Base-by-base conservation (phyloP, 2,113 vertebrate genomes). In the Cathartes aura region DNA sequence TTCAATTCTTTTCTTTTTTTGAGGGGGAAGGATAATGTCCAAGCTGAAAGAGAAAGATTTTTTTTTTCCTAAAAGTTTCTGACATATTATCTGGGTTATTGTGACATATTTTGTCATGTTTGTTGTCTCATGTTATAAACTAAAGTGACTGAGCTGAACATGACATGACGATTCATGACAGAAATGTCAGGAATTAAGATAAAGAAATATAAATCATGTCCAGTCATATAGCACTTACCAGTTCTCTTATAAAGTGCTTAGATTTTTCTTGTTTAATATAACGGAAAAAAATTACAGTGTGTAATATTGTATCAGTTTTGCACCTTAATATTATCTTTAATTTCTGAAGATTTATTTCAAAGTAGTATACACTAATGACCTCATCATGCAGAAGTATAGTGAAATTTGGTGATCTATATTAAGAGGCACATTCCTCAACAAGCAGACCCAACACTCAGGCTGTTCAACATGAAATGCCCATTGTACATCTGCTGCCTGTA, bases 121-220 rank as follows among this genome's bases (percentile, higher is more conserved):
- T 97, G 58, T 91, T 72, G 70, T 97, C 70, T 97, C 50, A 40
- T 82, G 11, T 93, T 97, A 84, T 97, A 93, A 98, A 93, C 72
- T 68, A 90, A 89, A 68, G 75, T 96, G 95, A 97, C 94, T 81
- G 59, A 96, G 55, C 63, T 87, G 68, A 97, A 92, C 8, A 4
- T 93, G 96, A 98, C 87, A 67, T 95, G 79, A 97, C 30, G 21
- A 97, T 93, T 97, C 92, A 95, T 97, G 97, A 98, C 94, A 97
- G 91, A 97, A 98, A 98, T 97, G 93, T 96, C 97, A 98, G 71
- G 34, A 89, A 98, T 97, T 98, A 97, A 97, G 95, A 92, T 73
- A 97, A 97, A 97, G 55, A 95, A 91, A 55, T 90, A 82, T 67
- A 98, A 97, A 83, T 97, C 84, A 72, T 96, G 87, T 97, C 89